These are phyloP conservation scores for Anarsia innoxiella DNA, from an alignment of 2,888 invertebrate species.

Conservation along the genomic window DNA sequence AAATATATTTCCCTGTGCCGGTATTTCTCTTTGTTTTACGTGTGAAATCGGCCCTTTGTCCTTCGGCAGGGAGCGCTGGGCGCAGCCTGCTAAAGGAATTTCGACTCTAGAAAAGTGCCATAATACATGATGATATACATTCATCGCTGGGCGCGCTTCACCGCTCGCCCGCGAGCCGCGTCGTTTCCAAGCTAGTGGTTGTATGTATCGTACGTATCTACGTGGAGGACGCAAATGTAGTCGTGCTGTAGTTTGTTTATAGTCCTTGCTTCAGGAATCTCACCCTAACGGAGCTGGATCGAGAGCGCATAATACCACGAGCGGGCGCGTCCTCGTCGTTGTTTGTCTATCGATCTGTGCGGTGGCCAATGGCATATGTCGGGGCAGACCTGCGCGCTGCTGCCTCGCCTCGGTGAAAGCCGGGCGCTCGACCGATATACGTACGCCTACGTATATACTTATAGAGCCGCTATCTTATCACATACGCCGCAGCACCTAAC, in stretches of 20 bases:
- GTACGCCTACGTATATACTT: conserved; percentile 36
- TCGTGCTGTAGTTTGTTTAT: conserved; percentile 77
- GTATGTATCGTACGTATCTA: conserved; percentile 42
- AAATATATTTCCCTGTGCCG: conserved; percentile 51
- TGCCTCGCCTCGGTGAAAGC: conserved; percentile 69
- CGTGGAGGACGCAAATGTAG: conserved; percentile 57
- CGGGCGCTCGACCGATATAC: conserved; percentile 46
- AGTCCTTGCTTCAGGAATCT: conserved; percentile 53
- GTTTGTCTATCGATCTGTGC: conserved; percentile 79
- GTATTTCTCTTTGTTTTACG: conserved; percentile 69
- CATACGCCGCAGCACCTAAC: conserved; percentile 29
- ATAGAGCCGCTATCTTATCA: conserved; percentile 53
- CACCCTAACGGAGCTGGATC: conserved; percentile 42
- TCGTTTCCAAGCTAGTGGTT: conserved; percentile 58
- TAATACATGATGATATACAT: conserved; percentile 64
- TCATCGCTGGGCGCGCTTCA: conserved; percentile 51
- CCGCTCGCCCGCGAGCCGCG: conserved; percentile 64
- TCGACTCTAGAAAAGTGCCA: conserved; percentile 71
- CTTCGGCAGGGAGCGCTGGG: conserved; percentile 61
- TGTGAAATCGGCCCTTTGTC: conserved; percentile 69
- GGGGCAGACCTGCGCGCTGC: conserved; percentile 70
- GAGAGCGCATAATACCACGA: conserved; percentile 62
- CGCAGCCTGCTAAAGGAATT: conserved; percentile 63
- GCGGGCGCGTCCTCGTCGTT: conserved; percentile 72
- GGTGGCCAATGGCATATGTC: conserved; percentile 79